phyloP scores from a whole-genome alignment of 2,113 vertebrate genomes.

The Pimephales promelas region DNA sequence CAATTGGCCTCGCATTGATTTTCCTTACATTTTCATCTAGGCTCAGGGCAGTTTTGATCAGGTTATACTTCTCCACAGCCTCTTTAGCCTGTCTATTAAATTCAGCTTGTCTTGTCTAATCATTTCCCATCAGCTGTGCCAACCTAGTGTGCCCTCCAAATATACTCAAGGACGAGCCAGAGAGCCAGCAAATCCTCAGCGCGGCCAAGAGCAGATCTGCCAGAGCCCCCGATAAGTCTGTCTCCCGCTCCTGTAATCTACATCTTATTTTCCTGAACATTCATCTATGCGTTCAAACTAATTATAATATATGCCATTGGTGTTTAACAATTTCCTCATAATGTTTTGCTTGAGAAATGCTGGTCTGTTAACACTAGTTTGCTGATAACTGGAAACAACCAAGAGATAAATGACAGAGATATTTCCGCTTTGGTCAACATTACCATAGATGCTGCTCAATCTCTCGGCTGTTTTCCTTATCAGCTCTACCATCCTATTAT shows the following conservation, averaged over 20 bases:
- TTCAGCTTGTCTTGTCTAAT: constrained; percentile 27
- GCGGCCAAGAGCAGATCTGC: constrained; percentile 22
- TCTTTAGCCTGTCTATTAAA: constrained; percentile 30
- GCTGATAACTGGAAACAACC: too few relatives aligned
- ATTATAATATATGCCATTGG: neutral
- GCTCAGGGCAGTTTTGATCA: neutral
- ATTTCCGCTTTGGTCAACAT: neutral
- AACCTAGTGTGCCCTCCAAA: constrained; percentile 26
- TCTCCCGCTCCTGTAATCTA: neutral
- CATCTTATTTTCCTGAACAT: neutral
- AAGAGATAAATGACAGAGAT: neutral
- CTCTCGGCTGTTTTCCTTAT: neutral
- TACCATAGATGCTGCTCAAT: neutral
- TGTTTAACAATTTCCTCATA: neutral
- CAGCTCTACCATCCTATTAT: neutral
- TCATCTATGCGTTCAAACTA: neutral
- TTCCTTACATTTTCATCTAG: neutral
- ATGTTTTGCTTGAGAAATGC: neutral
- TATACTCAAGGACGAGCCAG: constrained; percentile 19
- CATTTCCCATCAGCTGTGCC: constrained; percentile 23
- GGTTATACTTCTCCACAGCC: neutral
- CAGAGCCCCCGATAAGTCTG: neutral
- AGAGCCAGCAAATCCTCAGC: constrained; percentile 24
- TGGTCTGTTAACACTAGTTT: neutral
- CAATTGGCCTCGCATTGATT: neutral